Evolutionary conservation across 2,113 vertebrate species (phyloP), one percentile per base, ranked within the genome.

Genomic region (Glaucomys volans): DNA sequence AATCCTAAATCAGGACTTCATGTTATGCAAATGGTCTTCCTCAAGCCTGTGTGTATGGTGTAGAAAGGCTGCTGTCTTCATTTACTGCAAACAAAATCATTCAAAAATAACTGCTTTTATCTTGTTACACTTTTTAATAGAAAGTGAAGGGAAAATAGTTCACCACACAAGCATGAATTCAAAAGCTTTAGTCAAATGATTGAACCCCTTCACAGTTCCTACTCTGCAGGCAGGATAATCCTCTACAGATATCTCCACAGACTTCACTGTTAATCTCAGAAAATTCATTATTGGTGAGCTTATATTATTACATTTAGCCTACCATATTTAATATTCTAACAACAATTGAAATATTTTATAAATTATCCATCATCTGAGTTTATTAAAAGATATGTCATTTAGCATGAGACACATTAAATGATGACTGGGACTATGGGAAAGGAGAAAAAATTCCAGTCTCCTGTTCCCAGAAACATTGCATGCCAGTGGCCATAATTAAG

Each of bases 391-490:
- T 77, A 85, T 24, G 59, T 28, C 47, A 93, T 77, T 92, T 94
- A 67, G 20, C 84, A 84, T 84, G n/a, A 96, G 40, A 71, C 47
- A 22, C 35, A 89, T 86, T 66, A 86, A 91, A 80, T 86, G 37
- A 75, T 75, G 66, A 89, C 66, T 30, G n/a, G 93, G 30, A 86
- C 75, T 64, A 14, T 72, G 30, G 54, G 22, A 93, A 69, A 92
- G n/a, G 24, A 79, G 97, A 95, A 59, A 18, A 89, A 97, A 91
- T 66, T 64, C 30, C 35, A 64, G 44, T 91, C 94, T 87, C 26
- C 42, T 94, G n/a, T 30, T 76, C n/a, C 16, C 90, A 92, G 87
- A 90, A 96, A 95, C 7, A 92, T 94, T 96, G 92, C 42, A 79
- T 94, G 40, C n/a, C 71, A 74, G 37, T 67, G 37, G 95, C 54